Base-by-base conservation (phyloP, 2,113 vertebrate genomes). In the Lampris incognitus region DNA sequence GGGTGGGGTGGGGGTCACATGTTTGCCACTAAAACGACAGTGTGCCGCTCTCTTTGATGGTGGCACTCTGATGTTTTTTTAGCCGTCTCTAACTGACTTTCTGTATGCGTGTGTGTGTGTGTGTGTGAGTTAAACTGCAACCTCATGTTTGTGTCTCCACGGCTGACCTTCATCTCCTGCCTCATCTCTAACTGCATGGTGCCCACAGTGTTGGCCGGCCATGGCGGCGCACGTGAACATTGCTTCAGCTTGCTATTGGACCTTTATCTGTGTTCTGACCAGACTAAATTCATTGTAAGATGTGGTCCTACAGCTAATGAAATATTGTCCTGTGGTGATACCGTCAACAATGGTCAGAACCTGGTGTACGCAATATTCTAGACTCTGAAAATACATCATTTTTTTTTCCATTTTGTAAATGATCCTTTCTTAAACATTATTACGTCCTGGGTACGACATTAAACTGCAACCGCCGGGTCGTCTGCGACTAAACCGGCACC, bases 141-240 rank as follows among this genome's bases (percentile, higher is more conserved):
- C 66, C 66, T 79, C 75, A 77, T 84, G 60, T 41, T 76, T 60
- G 73, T 78, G 75, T 90, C 66, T 58, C 66, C 69, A 64, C 4
- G 50, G 63, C 85, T 90, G 85, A 85, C 80, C 73, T 76, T 69
- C 75, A 80, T 83, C 59, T 49, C 24, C 56, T 70, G 82, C 80
- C 74, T 78, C 9, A 41, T 89, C 55, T 85, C 81, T 89, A 86
- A 89, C 81, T 70, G 87, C 89, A 91, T 89, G 89, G 72, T 69
- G 72, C 59, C 56, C 66, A 68, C 49, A 51, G 6, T 62, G 55
- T 62, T 51, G 61, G 67, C 51, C 50, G 46, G 76, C 63, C 77
- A 58, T 55, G 13, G 64, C 72, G 73, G 78, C 75, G 50, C 24
- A 24, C 24, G 80, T 54, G 8, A 67, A 66, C 73, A 50, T 71